Evolutionary conservation across 2,113 vertebrate genomes (phyloP).

Genomic region (Strigops habroptila): DNA sequence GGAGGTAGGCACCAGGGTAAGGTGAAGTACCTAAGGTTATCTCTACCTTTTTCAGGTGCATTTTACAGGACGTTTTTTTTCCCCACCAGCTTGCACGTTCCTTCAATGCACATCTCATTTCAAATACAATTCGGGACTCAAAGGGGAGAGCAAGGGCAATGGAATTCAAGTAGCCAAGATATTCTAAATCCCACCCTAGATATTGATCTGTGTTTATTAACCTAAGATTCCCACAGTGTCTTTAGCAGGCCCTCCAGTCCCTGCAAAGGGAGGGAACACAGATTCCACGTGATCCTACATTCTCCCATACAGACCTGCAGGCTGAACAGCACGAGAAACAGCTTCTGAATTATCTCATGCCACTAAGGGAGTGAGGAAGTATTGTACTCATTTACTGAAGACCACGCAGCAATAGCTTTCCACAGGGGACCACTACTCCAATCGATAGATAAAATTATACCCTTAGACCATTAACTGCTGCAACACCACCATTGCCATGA

Average conservation of each 20-base stretch:
- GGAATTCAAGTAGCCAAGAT: neutral
- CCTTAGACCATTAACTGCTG: slow-evolving; percentile 6
- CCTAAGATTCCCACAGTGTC: neutral
- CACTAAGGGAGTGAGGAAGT: neutral
- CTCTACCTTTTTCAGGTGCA: neutral
- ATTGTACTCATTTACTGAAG: neutral
- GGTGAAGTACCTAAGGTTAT: neutral
- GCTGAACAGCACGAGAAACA: neutral
- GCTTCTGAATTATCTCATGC: neutral
- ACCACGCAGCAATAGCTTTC: neutral
- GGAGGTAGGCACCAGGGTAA: too few relatives aligned
- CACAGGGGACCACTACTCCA: neutral
- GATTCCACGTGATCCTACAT: neutral
- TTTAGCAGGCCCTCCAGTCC: neutral
- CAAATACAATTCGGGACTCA: neutral
- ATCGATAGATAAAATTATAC: slow-evolving; percentile 37
- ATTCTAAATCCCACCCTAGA: neutral
- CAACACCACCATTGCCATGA: neutral
- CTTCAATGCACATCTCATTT: neutral
- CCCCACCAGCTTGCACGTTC: neutral
- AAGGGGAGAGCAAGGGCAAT: neutral
- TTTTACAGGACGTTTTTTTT: neutral
- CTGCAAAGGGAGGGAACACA: neutral
- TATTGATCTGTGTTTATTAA: neutral
- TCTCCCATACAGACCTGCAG: neutral